phyloP scores from a whole-genome alignment of 2,888 invertebrate genomes.

The Rhimphoctona megacephalus region DNA sequence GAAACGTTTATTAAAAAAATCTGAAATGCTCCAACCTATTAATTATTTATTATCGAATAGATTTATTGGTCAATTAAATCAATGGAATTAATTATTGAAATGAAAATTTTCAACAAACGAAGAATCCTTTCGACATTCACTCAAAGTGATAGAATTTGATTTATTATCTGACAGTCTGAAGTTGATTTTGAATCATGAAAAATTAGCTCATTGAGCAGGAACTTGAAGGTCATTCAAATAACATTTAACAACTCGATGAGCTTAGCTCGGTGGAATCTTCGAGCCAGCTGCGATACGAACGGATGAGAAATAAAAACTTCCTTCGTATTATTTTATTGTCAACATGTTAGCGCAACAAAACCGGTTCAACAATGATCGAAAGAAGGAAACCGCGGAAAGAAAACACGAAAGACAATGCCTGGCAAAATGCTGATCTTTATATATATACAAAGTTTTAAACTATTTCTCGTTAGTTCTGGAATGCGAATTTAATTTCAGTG shows the following conservation, averaged over 20 bases:
- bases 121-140: not conserved
- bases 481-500: slow-evolving; percentile 54
- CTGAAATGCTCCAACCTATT: not conserved
- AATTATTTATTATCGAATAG: not conserved
- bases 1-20: not conserved
- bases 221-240: slow-evolving; percentile 16
- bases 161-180: not conserved
- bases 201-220: not conserved
- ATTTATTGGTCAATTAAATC: not conserved
- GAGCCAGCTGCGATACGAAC: slow-evolving; percentile 20
- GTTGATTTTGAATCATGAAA: not conserved
- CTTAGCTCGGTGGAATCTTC: slow-evolving; percentile 39
- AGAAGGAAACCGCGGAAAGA: slow-evolving; percentile 17
- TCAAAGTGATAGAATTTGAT: not conserved
- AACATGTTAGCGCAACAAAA: slow-evolving; percentile 32
- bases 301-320: slow-evolving; percentile 1
- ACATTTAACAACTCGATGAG: slow-evolving; percentile 1
- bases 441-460: slow-evolving; percentile 55
- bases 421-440: slow-evolving; percentile 28
- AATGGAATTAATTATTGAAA: not conserved
- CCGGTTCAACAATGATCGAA: slow-evolving; percentile 52
- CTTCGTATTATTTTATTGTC: slow-evolving; percentile 48
- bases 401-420: slow-evolving; percentile 32
- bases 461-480: slow-evolving; percentile 71
- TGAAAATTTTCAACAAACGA: not conserved